A percentile compares a stretch with the other conserved stretches of the same genome.
These are phyloP conservation scores for Apteryx mantelli DNA, from an alignment of 2,113 vertebrate species.

Conservation along the genomic window DNA sequence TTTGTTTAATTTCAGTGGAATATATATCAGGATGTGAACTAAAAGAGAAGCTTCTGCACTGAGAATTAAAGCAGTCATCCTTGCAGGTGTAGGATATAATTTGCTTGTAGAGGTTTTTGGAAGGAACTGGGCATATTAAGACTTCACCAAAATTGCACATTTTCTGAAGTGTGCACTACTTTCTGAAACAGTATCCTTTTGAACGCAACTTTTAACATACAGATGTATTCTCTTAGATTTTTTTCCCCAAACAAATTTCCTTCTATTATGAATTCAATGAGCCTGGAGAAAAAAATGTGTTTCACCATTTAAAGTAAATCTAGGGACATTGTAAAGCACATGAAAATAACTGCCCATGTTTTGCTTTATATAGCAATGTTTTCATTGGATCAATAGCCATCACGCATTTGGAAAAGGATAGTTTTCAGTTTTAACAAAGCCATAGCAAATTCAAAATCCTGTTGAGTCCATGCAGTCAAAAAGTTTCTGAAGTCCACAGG, in stretches of 20 bases:
- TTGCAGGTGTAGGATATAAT: background rate
- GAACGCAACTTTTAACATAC: background rate
- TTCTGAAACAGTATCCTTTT: background rate
- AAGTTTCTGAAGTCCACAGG: background rate
- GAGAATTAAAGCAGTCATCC: background rate
- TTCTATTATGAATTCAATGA: background rate
- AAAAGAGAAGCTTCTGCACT: background rate
- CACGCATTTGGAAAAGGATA: background rate
- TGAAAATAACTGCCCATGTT: background rate
- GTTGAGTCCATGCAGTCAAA: background rate
- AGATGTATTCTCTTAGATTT: background rate
- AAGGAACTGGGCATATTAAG: background rate
- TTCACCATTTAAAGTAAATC: background rate
- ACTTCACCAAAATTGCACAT: background rate
- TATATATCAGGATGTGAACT: background rate
- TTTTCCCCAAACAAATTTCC: background rate
- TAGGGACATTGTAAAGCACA: background rate
- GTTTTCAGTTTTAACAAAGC: background rate
- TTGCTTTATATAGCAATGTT: background rate
- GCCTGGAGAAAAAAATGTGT: background rate
- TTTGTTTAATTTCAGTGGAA: conserved; percentile 41
- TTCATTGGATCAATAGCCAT: background rate
- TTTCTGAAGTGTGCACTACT: background rate
- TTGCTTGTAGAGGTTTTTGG: background rate
- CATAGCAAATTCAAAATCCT: background rate